Base-by-base conservation (phyloP, 2,797 vertebrate genomes). In the Acanthopagrus latus region DNA sequence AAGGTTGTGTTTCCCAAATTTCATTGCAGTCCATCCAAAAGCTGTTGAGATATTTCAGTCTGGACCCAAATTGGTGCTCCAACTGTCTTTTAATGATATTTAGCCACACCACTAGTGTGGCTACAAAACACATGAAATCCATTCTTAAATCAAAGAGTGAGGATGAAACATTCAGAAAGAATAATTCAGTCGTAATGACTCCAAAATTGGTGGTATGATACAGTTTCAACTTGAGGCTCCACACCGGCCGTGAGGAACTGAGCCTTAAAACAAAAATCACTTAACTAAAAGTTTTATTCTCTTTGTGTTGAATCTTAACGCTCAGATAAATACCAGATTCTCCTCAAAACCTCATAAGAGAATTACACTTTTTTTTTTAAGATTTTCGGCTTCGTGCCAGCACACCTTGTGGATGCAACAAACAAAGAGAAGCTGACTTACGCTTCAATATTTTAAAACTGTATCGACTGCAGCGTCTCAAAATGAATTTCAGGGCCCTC, bases 381-480 rank as follows among this genome's bases (percentile, higher is more conserved):
- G 27, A 80, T 0, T 20, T 57, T 11, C 5, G 20, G 29, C 55
- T 23, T 51, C 21, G 44, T 12, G 17, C 44, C 43, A 29, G 33
- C 23, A 16, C 38, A 57, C 54, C 64, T 62, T 43, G 0, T 18
- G 58, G 33, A 67, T 5, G 47, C 67, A 76, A 55, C 70, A 81
- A 76, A 85, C 80, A 89, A 80, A 81, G 74, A 80, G 54, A 51
- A 74, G 64, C 82, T 29, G 74, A 64, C 67, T 23, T n/a, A 3
- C 0, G 51, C 64, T 74, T 88, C 66, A 88, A 90, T 86, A 86
- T 83, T 88, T 86, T 11, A 27, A 87, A 80, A 78, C 64, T n/a
- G 46, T 69, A 89, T 89, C 2, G 86, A 90, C 81, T 54, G 68
- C 23, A 67, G 46, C 16, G n/a, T 65, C 76, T 86, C 64, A 48